Evolutionary conservation across 2,113 vertebrate genomes (phyloP).

Genomic region (Hirundichthys speculiger): DNA sequence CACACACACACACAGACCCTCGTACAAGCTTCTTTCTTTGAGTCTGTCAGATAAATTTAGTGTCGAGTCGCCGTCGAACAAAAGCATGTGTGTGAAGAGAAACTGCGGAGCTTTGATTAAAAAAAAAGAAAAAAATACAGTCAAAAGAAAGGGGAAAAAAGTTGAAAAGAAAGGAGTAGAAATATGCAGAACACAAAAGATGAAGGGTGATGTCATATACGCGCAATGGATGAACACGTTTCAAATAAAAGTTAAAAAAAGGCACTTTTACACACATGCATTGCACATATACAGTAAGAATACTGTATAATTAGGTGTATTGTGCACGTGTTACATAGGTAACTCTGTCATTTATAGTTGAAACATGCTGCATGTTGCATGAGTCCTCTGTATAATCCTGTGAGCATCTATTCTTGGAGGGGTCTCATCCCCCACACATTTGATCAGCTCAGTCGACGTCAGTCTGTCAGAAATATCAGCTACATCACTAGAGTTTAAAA

Average conservation of each 20-base stretch:
- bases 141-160: too few relatives aligned
- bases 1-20: too few relatives aligned
- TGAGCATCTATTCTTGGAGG: neutral
- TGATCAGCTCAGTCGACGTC: constrained; percentile 31
- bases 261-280: too few relatives aligned
- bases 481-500: constrained; percentile 20
- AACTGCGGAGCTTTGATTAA: constrained; percentile 15
- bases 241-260: too few relatives aligned
- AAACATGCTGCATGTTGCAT: constrained; percentile 23
- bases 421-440: neutral
- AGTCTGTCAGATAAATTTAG: constrained; percentile 21
- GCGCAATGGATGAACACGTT: too few relatives aligned
- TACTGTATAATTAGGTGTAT: neutral
- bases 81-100: neutral
- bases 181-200: too few relatives aligned
- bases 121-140: neutral
- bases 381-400: neutral
- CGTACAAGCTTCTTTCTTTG: neutral
- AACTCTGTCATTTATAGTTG: neutral
- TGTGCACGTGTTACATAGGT: constrained; percentile 11
- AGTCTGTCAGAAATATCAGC: constrained; percentile 13
- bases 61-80: neutral
- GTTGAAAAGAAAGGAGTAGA: too few relatives aligned
- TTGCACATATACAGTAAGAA: too few relatives aligned
- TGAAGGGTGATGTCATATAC: too few relatives aligned